Base-by-base conservation (phyloP, 2,113 vertebrate genomes). In the Sitta europaea region DNA sequence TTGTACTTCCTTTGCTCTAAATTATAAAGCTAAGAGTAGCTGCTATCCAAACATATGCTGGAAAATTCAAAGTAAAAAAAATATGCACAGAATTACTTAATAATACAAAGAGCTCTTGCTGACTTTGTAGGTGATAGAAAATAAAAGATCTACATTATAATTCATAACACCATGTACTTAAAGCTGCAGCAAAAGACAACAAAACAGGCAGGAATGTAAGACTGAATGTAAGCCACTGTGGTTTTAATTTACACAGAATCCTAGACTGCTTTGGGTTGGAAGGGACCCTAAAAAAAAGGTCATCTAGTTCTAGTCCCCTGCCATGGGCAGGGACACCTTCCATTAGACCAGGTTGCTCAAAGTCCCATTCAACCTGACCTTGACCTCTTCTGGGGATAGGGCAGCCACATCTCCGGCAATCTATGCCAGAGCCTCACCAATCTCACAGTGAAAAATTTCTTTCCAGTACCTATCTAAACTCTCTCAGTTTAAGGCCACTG, bases 11-110 rank as follows among this genome's bases (percentile, higher is more conserved):
- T 90, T 77, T 65, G 40, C 81, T 95, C 50, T 77, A 72, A 86
- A 82, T 72, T 62, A 90, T 67, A 92, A 96, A 92, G 87, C 57
- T 72, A 92, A 76, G 87, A 53, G 45, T 55, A 74, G 80, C 63
- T 93, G 77, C 74, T 71, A 45, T 83, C 86, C 92, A 96, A 97
- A 94, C 73, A 81, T 6, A 71, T n/a, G 85, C 50, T 57, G 36
- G 23, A 70, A 97, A 90, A 71, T 66, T 68, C 51, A 73, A 86
- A 61, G 21, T 5, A 38, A 79, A 78, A 24, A 47, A 63, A 28
- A n/a, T 12, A 76, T 18, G 29, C 31, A 71, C 12, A 38, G 36
- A 54, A 36, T 45, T 38, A 38, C 42, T 33, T 68, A 51, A 63
- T 43, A 83, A 77, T 10, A 81, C 24, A 75, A 87, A 96, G 54